Conservation (phyloP, 2,888 invertebrate genomes). For the Drosophila peninsularis region DNA sequence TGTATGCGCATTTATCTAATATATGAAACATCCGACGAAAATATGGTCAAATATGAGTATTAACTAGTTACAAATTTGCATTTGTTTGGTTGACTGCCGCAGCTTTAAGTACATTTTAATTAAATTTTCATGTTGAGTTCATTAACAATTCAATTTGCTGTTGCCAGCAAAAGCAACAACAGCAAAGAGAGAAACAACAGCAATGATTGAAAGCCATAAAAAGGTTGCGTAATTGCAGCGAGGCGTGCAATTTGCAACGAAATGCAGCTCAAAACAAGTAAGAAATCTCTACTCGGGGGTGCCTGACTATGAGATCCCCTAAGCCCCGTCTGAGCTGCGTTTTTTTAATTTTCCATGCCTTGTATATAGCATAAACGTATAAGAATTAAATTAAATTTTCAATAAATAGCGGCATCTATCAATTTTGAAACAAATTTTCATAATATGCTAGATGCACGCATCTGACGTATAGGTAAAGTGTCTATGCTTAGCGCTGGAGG, state of each 20-base stretch:
- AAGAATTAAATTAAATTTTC: too few species aligned
- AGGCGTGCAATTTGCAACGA: constrained; percentile 52
- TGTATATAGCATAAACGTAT: too few species aligned
- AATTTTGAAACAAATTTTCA: too few species aligned
- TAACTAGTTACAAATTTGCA: constrained; percentile 46
- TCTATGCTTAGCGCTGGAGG: too few species aligned
- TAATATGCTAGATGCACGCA: too few species aligned
- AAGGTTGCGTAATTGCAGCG: constrained; percentile 66
- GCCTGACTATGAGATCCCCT: too few species aligned
- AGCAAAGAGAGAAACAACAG: background rate
- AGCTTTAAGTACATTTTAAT: constrained; percentile 64
- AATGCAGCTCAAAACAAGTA: background rate
- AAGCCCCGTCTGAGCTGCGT: too few species aligned
- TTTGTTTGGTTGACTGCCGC: constrained; percentile 30
- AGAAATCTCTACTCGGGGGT: too few species aligned
- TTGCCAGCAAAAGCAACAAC: constrained; percentile 23
- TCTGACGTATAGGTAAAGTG: too few species aligned
- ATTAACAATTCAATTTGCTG: constrained; percentile 74
- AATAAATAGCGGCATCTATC: too few species aligned
- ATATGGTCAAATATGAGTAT: constrained; percentile 30
- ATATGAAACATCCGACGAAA: constrained; percentile 12
- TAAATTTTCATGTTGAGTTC: constrained; percentile 69
- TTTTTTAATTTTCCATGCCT: too few species aligned
- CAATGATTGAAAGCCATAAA: constrained; percentile 41
- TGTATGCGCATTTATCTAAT: too few species aligned